Evolutionary conservation across 2,113 vertebrate genomes (phyloP).

Genomic region (Connochaetes taurinus): DNA sequence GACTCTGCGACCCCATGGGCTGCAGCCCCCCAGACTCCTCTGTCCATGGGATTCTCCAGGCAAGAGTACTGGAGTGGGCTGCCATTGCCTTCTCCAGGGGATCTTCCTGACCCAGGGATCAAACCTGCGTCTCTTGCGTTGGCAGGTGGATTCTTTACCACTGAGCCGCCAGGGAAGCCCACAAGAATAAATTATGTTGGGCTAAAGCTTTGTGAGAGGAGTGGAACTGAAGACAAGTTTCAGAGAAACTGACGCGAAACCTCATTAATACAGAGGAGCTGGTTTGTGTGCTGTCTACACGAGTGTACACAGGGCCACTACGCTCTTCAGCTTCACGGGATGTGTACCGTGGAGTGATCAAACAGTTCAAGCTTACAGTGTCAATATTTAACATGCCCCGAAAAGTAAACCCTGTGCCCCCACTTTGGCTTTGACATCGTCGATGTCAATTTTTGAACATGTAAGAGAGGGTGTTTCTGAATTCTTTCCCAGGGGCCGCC

Average conservation of each 20-base stretch:
- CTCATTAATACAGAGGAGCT: neutral
- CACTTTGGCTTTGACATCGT: neutral
- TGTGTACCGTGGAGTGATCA: neutral
- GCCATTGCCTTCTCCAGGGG: neutral
- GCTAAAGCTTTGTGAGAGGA: neutral
- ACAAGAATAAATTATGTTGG: neutral
- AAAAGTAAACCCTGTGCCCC: neutral
- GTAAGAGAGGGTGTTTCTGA: neutral
- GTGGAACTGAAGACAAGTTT: neutral
- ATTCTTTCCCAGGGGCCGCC: neutral
- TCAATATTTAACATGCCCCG: neutral
- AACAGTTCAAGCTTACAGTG: neutral
- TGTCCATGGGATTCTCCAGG: neutral
- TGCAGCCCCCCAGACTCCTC: neutral
- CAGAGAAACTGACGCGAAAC: neutral
- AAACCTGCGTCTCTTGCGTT: fast-evolving
- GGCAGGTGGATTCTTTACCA: neutral
- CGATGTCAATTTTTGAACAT: neutral
- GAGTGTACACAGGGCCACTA: fast-evolving
- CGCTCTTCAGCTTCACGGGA: neutral
- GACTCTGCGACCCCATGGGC: neutral
- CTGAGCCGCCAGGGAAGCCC: neutral
- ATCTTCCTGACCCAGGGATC: neutral
- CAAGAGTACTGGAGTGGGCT: neutral
- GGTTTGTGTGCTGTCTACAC: neutral